A percentile compares a stretch with the other conserved stretches of the same genome.
phyloP scores from a whole-genome alignment of 2,113 vertebrate genomes.

The Barnardius zonarius region DNA sequence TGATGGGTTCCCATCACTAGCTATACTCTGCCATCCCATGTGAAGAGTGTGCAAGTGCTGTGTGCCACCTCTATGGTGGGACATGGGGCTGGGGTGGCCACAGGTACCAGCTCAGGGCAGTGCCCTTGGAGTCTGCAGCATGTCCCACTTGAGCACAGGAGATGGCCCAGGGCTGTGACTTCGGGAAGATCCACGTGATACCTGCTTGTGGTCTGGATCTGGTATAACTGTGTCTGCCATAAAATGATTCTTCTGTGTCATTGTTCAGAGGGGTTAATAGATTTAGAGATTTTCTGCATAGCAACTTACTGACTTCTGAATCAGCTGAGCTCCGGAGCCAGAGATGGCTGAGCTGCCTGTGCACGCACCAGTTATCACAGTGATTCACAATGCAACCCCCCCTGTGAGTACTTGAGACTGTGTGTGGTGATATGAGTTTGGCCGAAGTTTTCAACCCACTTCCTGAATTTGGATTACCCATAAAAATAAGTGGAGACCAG shows the following conservation, averaged over 20 bases:
- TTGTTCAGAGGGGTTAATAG: neutral
- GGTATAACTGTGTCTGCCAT: neutral
- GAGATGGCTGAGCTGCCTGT: neutral
- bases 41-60: neutral
- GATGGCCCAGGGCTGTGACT: neutral
- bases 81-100: neutral
- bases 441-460: neutral
- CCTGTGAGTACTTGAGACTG: neutral
- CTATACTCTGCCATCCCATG: fast-evolving
- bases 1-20: fast-evolving
- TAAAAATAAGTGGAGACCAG: neutral
- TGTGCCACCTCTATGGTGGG: neutral
- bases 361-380: fast-evolving
- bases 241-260: neutral
- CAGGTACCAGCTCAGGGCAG: neutral
- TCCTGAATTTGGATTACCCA: neutral
- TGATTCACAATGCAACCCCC: neutral
- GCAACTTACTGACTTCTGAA: neutral
- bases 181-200: neutral
- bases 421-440: neutral
- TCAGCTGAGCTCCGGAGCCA: neutral
- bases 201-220: neutral
- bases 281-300: neutral
- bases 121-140: neutral
- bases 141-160: neutral